Conservation (phyloP, 2,797 vertebrate species). For the Acomys russatus region DNA sequence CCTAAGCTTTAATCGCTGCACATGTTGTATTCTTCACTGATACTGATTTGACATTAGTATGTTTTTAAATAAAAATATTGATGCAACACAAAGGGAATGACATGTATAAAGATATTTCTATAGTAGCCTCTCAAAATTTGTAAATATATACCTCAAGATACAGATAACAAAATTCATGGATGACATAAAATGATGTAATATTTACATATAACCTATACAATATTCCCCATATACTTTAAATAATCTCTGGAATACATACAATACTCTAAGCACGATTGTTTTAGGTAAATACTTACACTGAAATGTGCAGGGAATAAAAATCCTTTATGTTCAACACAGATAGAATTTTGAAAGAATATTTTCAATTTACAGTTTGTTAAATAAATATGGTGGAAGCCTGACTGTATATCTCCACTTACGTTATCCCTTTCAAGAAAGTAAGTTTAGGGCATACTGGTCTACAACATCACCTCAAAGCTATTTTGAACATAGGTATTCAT, state of each 20-base stretch:
- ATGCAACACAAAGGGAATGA: constrained; percentile 85
- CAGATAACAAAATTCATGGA: neutral
- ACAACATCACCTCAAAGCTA: neutral
- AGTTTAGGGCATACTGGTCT: neutral
- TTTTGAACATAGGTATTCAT: constrained; percentile 15
- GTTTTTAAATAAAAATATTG: constrained; percentile 66
- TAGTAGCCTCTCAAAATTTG: neutral
- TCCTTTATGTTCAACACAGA: neutral
- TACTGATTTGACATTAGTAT: neutral
- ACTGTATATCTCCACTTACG: constrained; percentile 68
- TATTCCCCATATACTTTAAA: neutral
- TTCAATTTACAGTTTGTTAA: neutral
- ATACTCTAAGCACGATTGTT: neutral
- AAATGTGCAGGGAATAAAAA: neutral
- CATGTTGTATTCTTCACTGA: neutral
- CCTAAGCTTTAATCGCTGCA: neutral
- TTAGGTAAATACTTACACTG: neutral
- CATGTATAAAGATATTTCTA: constrained; percentile 61
- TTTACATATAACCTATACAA: neutral
- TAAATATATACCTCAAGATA: neutral
- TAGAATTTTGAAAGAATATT: neutral
- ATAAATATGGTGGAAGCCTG: neutral
- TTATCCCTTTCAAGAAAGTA: constrained; percentile 43
- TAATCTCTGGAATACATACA: neutral
- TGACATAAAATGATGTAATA: neutral